Percentiles rank a stretch among this genome's conserved stretches.
Evolutionary conservation across 2,888 invertebrate species (phyloP).

Genomic region (Drosophila cracens): DNA sequence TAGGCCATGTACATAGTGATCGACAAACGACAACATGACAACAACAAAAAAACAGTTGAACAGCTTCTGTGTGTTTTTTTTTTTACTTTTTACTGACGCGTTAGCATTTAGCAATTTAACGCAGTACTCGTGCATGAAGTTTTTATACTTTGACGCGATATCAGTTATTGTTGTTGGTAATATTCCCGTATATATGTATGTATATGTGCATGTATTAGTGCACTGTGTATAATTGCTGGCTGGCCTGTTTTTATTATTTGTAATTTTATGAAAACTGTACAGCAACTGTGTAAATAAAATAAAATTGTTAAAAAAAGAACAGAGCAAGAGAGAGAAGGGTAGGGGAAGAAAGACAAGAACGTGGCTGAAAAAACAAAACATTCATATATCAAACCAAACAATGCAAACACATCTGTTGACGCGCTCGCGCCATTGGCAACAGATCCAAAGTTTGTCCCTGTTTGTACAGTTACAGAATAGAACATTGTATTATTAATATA

Average conservation of each 20-base stretch:
- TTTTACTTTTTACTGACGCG: constrained; percentile 55
- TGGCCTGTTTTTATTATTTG: constrained; percentile 59
- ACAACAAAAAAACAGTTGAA: constrained; percentile 43
- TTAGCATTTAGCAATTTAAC: constrained; percentile 78
- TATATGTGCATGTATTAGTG: constrained; percentile 14
- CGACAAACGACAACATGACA: constrained; percentile 34
- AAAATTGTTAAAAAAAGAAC: constrained; percentile 42
- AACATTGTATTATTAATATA: constrained; percentile 60
- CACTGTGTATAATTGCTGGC: constrained; percentile 59
- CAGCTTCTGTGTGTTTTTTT: constrained; percentile 54
- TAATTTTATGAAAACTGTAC: constrained; percentile 77
- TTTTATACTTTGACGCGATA: constrained; percentile 75
- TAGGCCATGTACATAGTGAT: constrained; percentile 69
- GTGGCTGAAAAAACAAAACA: constrained; percentile 63
- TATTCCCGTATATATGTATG: constrained; percentile 41
- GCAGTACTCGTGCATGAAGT: constrained; percentile 78
- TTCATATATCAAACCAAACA: constrained; percentile 22
- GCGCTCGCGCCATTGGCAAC: constrained; percentile 42
- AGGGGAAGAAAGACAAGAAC: constrained; percentile 36
- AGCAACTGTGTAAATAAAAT: constrained; percentile 76
- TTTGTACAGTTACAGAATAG: constrained; percentile 64
- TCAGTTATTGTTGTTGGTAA: constrained; percentile 61
- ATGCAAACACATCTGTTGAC: constrained; percentile 71
- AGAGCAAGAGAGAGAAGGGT: constrained; percentile 9
- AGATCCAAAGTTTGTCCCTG: constrained; percentile 48